phyloP scores from a whole-genome alignment of 1,140 invertebrate species.

The Calephelis virginiensis region DNA sequence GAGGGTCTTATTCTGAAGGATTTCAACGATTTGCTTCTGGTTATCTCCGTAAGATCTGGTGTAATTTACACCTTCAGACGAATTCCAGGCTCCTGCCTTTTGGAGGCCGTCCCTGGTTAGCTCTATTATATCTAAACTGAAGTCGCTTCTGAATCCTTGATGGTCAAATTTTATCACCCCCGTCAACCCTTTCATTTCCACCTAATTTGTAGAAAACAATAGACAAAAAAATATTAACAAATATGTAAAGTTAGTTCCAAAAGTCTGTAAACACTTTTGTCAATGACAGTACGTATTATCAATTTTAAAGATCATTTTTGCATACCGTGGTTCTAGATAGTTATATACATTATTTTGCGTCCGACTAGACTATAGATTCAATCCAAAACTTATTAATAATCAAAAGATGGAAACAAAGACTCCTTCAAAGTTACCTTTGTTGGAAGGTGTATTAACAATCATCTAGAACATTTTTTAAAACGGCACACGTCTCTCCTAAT shows the following conservation, averaged over 20 bases:
- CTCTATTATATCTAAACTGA: conserved; percentile 94
- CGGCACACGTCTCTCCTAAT: no score
- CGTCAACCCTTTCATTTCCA: conserved; percentile 94
- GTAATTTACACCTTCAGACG: conserved; percentile 92
- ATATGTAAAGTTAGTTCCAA: background rate
- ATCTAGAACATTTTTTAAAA: no score
- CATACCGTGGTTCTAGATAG: no score
- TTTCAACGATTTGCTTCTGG: conserved; percentile 90
- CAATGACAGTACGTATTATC: no score
- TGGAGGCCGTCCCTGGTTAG: conserved; percentile 88
- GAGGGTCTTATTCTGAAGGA: conserved; percentile 94
- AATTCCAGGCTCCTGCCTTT: conserved; percentile 94
- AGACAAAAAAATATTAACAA: background rate
- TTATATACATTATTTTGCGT: no score
- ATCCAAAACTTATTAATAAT: no score
- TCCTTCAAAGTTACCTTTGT: no score
- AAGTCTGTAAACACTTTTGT: no score
- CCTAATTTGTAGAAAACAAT: conserved; percentile 76
- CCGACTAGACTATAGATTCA: no score
- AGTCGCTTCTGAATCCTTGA: conserved; percentile 94
- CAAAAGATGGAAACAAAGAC: no score
- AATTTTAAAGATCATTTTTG: no score
- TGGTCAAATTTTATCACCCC: conserved; percentile 97
- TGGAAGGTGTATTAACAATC: no score
- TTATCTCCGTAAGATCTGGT: conserved; percentile 91